These are phyloP conservation scores for Dysmachus trigonus DNA, from an alignment of 2,888 invertebrate genomes.

Conservation along the genomic window DNA sequence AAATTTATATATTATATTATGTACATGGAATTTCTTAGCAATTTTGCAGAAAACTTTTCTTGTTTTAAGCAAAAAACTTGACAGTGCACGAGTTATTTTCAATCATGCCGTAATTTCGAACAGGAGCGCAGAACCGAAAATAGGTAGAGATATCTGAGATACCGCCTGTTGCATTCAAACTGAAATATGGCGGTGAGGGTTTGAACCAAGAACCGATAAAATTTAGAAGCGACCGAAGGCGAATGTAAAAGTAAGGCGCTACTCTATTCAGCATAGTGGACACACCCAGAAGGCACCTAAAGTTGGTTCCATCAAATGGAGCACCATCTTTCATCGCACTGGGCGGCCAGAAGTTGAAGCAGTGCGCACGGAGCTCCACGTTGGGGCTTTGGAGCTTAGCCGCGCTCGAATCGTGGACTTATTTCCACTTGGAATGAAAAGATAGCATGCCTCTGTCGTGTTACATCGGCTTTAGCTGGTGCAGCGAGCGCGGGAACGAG, in stretches of 20 bases:
- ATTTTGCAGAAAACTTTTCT: constrained; percentile 4
- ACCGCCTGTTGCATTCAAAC: neutral
- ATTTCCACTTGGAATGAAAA: neutral
- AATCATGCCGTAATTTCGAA: constrained; percentile 52
- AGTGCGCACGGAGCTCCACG: neutral
- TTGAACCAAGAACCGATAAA: neutral
- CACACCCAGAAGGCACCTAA: constrained; percentile 36
- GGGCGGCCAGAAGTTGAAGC: constrained; percentile 47
- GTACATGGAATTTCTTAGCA: neutral
- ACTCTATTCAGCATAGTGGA: neutral
- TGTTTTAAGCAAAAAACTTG: constrained; percentile 50
- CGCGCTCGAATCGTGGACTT: neutral
- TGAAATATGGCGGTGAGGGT: neutral
- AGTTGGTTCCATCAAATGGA: constrained; percentile 54
- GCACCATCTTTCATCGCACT: constrained; percentile 53
- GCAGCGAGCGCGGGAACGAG: neutral
- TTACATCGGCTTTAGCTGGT: neutral
- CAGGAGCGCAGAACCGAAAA: constrained; percentile 46
- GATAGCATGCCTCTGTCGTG: neutral
- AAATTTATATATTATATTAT: neutral
- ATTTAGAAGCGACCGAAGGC: neutral
- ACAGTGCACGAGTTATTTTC: constrained; percentile 52
- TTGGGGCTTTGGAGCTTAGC: neutral
- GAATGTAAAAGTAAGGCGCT: neutral
- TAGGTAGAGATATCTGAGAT: neutral